These are phyloP conservation scores for Metallyticus violacea DNA, from an alignment of 2,888 invertebrate genomes.

Conservation along the genomic window DNA sequence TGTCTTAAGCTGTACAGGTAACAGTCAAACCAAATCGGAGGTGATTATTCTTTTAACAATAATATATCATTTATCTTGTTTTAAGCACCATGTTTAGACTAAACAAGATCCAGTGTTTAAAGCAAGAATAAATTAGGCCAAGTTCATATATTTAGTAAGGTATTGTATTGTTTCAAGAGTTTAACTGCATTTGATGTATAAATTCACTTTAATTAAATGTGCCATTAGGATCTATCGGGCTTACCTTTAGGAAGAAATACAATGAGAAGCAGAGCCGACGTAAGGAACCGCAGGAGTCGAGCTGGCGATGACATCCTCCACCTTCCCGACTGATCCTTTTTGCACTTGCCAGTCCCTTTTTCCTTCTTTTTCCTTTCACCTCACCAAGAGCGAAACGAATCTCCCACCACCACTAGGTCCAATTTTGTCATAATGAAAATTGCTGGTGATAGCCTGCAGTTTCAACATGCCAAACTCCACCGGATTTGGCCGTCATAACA, in stretches of 20 bases:
- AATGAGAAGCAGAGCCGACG: constrained; percentile 17
- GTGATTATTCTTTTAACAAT: too few species aligned
- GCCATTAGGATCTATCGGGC: constrained; percentile 43
- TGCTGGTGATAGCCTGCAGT: background rate
- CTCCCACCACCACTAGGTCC: background rate
- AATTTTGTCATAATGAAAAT: background rate
- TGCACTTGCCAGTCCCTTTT: background rate
- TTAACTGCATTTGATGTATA: too few species aligned
- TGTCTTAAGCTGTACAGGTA: too few species aligned
- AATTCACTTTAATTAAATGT: too few species aligned
- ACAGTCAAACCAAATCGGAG: too few species aligned
- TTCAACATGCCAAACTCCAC: background rate
- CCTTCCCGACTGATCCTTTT: background rate
- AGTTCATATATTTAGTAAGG: too few species aligned
- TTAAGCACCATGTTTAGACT: too few species aligned
- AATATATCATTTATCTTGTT: too few species aligned
- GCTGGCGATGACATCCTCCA: constrained; percentile 22
- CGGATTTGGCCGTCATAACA: constrained; percentile 7
- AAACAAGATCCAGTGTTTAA: too few species aligned
- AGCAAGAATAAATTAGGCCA: too few species aligned
- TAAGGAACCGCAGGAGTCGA: constrained; percentile 12
- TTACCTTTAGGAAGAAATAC: constrained; percentile 15
- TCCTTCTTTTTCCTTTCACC: background rate
- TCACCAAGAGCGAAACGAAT: background rate
- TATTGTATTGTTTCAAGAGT: too few species aligned